Evolutionary conservation across 1,140 invertebrate species (phyloP), one percentile per base, ranked within the genome.

Genomic region (Drosophila navojoa): DNA sequence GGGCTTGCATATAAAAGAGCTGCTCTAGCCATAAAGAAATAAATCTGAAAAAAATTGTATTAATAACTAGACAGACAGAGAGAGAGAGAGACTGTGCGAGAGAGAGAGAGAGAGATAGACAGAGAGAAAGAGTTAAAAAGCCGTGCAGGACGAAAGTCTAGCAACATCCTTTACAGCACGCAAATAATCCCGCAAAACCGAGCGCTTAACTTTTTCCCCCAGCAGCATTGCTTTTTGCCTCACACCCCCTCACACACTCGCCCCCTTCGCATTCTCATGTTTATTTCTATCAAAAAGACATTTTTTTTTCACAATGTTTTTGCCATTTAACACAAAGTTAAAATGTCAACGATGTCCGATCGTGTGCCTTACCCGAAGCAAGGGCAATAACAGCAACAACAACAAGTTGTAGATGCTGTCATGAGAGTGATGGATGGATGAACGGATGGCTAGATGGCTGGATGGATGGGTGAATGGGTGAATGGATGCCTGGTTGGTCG

Each of bases 101-200:
- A 38, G 11, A 27, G 44, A 45, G 35, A 44, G 13, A 35, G n/a
- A 50, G 4, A 38, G 15, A 45, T 15, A 55, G 47, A 9, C n/a
- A 58, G 25, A 40, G 9, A 29, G 52, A 42, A 11, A 60, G 2
- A 45, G 22, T n/a, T 50, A 40, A 25, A 59, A 29, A 55, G 29
- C 67, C 25, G 57, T 67, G 70, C 66, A 81, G 77, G 52, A 47
- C 67, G 57, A 80, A 86, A 76, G 63, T 70, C 61, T 76, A 74
- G 74, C 76, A 68, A 79, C 79, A 86, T 86, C 82, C 82, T 86
- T 86, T 89, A 76, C 79, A 81, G 74, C 84, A 82, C 54, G 62
- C 64, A 79, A 87, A 86, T 87, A 89, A 89, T 89, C 79, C 82
- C 82, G 69, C 84, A 87, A 86, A 86, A 86, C 82, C 82, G 55